Evolutionary conservation across 2,113 vertebrate species (phyloP).

Genomic region (Lasiurus cinereus): DNA sequence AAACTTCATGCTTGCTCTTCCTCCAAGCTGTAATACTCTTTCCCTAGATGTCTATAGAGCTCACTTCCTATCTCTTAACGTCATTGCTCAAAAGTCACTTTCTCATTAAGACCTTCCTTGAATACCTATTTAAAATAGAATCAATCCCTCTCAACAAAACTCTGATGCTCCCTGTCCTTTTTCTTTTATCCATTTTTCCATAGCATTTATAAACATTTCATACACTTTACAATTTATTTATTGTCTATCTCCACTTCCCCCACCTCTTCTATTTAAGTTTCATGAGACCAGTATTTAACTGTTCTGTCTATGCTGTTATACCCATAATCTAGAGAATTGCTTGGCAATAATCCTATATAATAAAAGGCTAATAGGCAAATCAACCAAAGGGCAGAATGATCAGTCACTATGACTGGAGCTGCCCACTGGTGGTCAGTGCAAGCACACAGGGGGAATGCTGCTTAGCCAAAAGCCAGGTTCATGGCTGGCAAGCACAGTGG

Average conservation of each 20-base stretch:
- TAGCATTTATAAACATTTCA: neutral
- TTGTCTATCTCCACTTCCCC: neutral
- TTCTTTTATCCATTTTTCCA: neutral
- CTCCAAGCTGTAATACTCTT: neutral
- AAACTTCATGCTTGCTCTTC: neutral
- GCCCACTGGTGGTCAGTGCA: too few relatives aligned
- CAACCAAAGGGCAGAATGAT: too few relatives aligned
- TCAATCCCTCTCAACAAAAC: neutral
- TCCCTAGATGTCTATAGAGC: too few relatives aligned
- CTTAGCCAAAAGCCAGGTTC: too few relatives aligned
- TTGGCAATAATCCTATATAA: neutral
- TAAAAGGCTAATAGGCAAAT: too few relatives aligned
- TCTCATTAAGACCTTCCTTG: neutral
- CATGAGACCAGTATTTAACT: neutral
- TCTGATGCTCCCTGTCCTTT: neutral
- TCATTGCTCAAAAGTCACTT: neutral
- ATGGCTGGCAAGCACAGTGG: too few relatives aligned
- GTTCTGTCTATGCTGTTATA: neutral
- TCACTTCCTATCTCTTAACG: neutral
- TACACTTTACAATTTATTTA: neutral
- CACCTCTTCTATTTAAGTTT: neutral
- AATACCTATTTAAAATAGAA: conserved; percentile 32
- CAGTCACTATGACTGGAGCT: too few relatives aligned
- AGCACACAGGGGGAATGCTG: too few relatives aligned
- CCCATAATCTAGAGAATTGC: neutral